These are phyloP conservation scores for Percopsis omiscomaycus DNA, from an alignment of 2,797 vertebrate species.

Conservation along the genomic window DNA sequence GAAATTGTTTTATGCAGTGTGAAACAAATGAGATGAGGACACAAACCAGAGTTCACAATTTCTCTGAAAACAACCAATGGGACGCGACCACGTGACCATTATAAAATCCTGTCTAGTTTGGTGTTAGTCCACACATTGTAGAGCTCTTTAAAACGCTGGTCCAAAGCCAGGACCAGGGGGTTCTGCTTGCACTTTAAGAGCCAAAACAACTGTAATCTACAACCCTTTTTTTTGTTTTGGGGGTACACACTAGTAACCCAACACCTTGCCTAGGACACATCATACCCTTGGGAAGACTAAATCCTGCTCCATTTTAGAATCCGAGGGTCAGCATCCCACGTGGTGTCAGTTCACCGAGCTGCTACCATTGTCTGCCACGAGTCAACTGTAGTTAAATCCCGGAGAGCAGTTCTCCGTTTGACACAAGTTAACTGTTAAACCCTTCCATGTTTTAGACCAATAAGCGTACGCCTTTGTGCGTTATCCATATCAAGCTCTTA, in stretches of 20 bases:
- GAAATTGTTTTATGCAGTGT: background rate
- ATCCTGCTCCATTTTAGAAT: conserved; percentile 15
- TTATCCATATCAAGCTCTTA: conserved; percentile 8
- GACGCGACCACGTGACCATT: conserved; percentile 3
- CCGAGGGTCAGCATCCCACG: background rate
- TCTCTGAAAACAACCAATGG: conserved; percentile 6
- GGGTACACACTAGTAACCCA: conserved; percentile 12
- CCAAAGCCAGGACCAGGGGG: background rate
- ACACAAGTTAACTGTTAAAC: conserved; percentile 39
- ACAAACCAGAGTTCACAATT: conserved; percentile 12
- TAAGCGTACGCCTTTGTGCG: conserved; percentile 4
- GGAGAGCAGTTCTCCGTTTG: conserved; percentile 7
- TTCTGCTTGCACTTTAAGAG: conserved; percentile 2
- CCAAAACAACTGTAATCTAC: background rate
- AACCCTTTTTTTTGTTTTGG: background rate
- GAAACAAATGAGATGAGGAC: background rate
- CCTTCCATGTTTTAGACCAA: conserved; percentile 30
- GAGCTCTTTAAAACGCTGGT: background rate
- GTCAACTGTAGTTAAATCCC: conserved; percentile 17
- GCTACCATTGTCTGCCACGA: conserved; percentile 23
- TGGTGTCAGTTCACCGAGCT: background rate
- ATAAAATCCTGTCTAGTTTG: conserved; percentile 3
- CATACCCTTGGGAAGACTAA: background rate
- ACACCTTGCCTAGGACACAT: conserved; percentile 11
- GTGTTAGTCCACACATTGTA: background rate